These are phyloP conservation scores for Sinodicranocentrus sp. DNA, from an alignment of 2,888 invertebrate genomes.

Conservation along the genomic window DNA sequence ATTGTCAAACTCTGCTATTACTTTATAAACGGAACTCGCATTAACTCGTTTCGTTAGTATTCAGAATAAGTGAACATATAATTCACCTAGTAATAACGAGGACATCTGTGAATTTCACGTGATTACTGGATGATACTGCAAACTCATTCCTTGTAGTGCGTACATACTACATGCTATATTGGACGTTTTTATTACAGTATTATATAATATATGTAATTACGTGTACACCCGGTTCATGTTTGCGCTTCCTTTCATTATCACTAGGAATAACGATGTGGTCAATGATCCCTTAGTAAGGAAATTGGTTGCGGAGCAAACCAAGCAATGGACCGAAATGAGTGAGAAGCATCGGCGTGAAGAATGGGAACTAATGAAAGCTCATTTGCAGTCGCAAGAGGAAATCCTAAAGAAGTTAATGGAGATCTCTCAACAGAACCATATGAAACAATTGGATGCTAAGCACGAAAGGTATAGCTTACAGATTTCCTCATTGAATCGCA, in stretches of 20 bases:
- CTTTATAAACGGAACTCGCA: too few relatives aligned
- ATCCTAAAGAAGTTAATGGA: slow-evolving; percentile 88
- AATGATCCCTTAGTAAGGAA: slow-evolving; percentile 88
- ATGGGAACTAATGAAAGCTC: slow-evolving; percentile 84
- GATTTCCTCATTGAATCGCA: not conserved
- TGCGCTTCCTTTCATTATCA: slow-evolving; percentile 73
- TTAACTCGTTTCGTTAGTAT: too few relatives aligned
- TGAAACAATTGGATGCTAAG: slow-evolving; percentile 92
- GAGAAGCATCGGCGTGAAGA: slow-evolving; percentile 85
- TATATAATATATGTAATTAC: too few relatives aligned
- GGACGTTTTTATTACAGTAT: too few relatives aligned
- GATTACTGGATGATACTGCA: too few relatives aligned
- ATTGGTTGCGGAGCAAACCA: slow-evolving; percentile 94
- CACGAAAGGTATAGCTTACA: slow-evolving; percentile 85
- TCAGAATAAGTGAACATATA: too few relatives aligned
- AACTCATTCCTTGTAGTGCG: too few relatives aligned
- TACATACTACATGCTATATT: too few relatives aligned
- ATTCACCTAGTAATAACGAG: too few relatives aligned
- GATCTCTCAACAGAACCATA: slow-evolving; percentile 88
- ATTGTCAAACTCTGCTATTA: too few relatives aligned
- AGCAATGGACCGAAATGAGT: slow-evolving; percentile 88
- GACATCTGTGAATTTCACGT: too few relatives aligned
- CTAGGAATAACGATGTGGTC: slow-evolving; percentile 89
- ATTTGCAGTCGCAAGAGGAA: slow-evolving; percentile 81
- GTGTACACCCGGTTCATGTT: too few relatives aligned